Conservation (phyloP, 1,140 invertebrate genomes). For the Papilio helenus region DNA sequence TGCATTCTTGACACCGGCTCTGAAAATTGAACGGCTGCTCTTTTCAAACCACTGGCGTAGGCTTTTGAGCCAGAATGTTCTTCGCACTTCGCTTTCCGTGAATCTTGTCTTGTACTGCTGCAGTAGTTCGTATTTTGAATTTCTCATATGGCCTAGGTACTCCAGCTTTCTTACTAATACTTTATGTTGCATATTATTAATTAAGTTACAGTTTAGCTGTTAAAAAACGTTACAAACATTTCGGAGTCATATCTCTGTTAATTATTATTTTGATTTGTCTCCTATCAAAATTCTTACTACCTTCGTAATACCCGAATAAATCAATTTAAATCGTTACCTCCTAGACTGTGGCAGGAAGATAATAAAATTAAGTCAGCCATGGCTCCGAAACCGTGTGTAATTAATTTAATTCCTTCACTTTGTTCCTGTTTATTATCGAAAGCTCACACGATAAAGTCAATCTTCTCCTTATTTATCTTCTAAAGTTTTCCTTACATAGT, state of each 20-base stretch:
- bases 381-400: constrained; percentile 2
- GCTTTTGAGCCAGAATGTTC: too few species aligned
- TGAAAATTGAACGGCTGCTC: too few species aligned
- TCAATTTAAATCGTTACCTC: constrained; percentile 9
- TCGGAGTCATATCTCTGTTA: not conserved
- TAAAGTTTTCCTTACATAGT: not conserved
- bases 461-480: not conserved
- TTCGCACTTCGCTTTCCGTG: too few species aligned
- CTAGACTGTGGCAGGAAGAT: constrained; percentile 6
- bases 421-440: constrained; percentile 16
- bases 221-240: too few species aligned
- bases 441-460: not conserved
- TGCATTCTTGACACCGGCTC: too few species aligned
- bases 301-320: not conserved
- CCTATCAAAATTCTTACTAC: constrained; percentile 5
- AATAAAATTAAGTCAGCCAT: constrained; percentile 26
- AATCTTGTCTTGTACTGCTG: too few species aligned
- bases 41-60: too few species aligned
- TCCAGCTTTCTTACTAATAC: too few species aligned
- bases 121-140: too few species aligned
- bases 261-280: not conserved
- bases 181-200: too few species aligned
- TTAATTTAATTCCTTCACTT: constrained; percentile 21
- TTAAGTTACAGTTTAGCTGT: too few species aligned
- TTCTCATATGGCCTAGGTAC: too few species aligned